Percentiles rank a stretch among this genome's conserved stretches.
phyloP scores from a whole-genome alignment of 2,113 vertebrate species.

The Leptodactylus fuscus region DNA sequence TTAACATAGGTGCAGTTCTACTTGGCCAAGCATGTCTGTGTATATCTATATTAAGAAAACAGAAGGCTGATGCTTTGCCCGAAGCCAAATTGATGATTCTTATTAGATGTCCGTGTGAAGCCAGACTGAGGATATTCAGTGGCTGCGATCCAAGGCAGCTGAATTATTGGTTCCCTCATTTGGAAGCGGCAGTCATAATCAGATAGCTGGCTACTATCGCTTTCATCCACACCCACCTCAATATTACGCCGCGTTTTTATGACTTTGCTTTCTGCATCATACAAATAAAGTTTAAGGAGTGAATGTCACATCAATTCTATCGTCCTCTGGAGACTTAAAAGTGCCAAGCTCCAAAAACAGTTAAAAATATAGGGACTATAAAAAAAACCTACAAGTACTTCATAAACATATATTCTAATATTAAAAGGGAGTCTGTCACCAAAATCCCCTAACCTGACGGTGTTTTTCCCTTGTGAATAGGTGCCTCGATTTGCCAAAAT shows the following conservation, averaged over 20 bases:
- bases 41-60: constrained; percentile 48
- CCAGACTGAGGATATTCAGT: constrained; percentile 35
- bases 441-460: too few relatives aligned
- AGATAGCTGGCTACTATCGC: background rate
- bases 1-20: constrained; percentile 43
- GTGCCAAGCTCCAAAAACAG: too few relatives aligned
- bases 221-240: constrained; percentile 1
- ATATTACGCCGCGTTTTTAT: background rate
- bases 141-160: constrained; percentile 23
- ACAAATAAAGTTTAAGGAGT: background rate
- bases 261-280: background rate
- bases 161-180: constrained; percentile 34
- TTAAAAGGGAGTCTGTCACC: too few relatives aligned
- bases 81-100: constrained; percentile 48
- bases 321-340: background rate
- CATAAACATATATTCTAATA: too few relatives aligned
- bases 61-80: constrained; percentile 46
- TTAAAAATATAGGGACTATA: too few relatives aligned
- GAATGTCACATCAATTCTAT: background rate
- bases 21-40: constrained; percentile 43
- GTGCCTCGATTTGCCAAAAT: too few relatives aligned
- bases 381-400: background rate
- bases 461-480: too few relatives aligned
- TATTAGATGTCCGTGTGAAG: constrained; percentile 46
- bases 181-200: constrained; percentile 34